These are phyloP conservation scores for Ericerus pela DNA, from an alignment of 1,140 invertebrate species.

Conservation along the genomic window DNA sequence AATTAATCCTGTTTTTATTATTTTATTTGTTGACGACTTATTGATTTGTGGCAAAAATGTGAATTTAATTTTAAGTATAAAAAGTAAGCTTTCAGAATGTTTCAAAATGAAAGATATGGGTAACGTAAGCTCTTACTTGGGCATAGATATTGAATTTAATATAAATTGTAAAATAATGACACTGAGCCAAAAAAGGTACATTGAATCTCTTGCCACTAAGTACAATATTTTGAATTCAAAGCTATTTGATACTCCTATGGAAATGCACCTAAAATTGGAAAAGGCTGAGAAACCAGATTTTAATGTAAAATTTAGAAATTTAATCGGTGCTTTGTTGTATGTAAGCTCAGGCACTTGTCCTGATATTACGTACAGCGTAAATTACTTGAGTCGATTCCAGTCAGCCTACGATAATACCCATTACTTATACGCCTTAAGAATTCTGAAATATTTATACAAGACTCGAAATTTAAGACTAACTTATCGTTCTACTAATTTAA, in stretches of 20 bases:
- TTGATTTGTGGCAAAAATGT: background rate
- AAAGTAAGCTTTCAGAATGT: background rate
- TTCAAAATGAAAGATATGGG: conserved; percentile 16
- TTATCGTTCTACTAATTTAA: background rate
- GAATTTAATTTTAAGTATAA: background rate
- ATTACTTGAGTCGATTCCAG: conserved; percentile 33
- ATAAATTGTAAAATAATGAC: background rate
- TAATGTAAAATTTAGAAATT: conserved; percentile 22
- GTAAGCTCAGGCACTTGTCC: conserved; percentile 31
- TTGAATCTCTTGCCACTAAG: conserved; percentile 17
- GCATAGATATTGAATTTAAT: conserved; percentile 13
- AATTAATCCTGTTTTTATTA: background rate
- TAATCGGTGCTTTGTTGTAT: conserved; percentile 32
- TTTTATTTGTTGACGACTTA: conserved; percentile 17
- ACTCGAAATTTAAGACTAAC: conserved; percentile 24
- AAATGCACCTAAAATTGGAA: conserved; percentile 19
- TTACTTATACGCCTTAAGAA: conserved; percentile 31
- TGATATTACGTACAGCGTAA: conserved; percentile 33
- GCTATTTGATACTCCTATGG: conserved; percentile 24
- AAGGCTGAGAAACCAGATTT: conserved; percentile 8
- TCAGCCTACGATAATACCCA: conserved; percentile 27
- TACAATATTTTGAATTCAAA: conserved; percentile 25
- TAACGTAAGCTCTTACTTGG: conserved; percentile 9
- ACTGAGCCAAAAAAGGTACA: conserved; percentile 15
- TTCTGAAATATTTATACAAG: conserved; percentile 31